Conservation (phyloP, 2,888 invertebrate species). For the Phyto melanocephala region DNA sequence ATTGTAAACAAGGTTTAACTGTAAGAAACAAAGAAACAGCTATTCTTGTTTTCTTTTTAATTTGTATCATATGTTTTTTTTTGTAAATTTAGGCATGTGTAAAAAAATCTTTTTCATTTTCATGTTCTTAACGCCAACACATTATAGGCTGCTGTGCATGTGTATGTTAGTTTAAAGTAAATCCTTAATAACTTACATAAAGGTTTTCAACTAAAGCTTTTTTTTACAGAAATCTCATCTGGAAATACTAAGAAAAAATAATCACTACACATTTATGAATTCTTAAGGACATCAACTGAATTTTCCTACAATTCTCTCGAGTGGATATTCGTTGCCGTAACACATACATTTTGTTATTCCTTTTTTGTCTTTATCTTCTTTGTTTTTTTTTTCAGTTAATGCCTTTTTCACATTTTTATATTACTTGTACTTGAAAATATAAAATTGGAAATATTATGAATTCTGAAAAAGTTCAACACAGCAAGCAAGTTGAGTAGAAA, state of each 20-base stretch:
- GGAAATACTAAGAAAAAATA: constrained; percentile 27
- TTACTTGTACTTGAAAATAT: constrained; percentile 1
- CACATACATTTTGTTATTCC: not conserved
- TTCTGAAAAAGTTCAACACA: not conserved
- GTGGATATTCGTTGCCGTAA: constrained; percentile 13
- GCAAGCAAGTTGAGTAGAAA: not conserved
- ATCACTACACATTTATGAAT: constrained; percentile 42
- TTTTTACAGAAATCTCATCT: constrained; percentile 27
- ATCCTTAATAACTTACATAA: constrained; percentile 38
- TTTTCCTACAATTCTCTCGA: constrained; percentile 14
- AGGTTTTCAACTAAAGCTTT: constrained; percentile 18
- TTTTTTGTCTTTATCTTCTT: not conserved
- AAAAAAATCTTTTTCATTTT: constrained; percentile 18
- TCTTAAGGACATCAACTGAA: constrained; percentile 15
- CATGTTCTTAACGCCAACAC: no score
- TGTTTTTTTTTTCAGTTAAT: not conserved
- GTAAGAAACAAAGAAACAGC: constrained; percentile 3
- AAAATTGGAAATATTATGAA: constrained; percentile 15
- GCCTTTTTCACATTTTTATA: not conserved
- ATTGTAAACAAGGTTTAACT: not conserved
- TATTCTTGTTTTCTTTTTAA: not conserved
- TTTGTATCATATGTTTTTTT: not conserved
- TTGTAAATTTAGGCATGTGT: constrained; percentile 9
- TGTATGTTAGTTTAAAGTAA: not conserved
- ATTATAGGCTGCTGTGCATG: no score